These are phyloP conservation scores for Congeria kusceri DNA, from an alignment of 2,888 invertebrate species.

Conservation along the genomic window DNA sequence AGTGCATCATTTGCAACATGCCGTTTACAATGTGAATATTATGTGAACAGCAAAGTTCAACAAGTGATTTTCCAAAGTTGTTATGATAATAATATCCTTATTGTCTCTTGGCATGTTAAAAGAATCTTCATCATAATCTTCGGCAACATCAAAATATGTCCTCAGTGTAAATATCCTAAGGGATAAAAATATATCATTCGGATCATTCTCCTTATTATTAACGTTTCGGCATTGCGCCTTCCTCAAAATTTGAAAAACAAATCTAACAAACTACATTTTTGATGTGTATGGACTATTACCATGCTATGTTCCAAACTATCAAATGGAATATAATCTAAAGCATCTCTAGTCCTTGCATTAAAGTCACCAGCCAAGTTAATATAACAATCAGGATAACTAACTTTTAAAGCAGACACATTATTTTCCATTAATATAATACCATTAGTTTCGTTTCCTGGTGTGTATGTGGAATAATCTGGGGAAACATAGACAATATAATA, in stretches of 20 bases:
- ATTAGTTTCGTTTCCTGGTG: conserved; percentile 2
- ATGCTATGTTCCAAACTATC: conserved; percentile 4
- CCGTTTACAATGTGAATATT: conserved; percentile 7
- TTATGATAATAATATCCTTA: conserved; percentile 2
- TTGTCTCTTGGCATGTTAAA: conserved; percentile 7
- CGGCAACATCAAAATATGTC: not conserved
- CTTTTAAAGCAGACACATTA: conserved; percentile 1
- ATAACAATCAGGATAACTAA: conserved; percentile 3
- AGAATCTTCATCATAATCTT: conserved; percentile 6
- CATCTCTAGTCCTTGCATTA: conserved; percentile 1
- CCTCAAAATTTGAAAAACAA: too few species aligned
- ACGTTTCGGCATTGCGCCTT: too few species aligned
- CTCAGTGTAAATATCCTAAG: too few species aligned
- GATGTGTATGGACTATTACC: too few species aligned
- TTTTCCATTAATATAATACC: conserved; percentile 1
- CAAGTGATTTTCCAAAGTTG: conserved; percentile 2
- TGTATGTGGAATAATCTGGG: too few species aligned
- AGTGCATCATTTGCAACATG: not conserved
- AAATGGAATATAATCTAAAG: conserved; percentile 5
- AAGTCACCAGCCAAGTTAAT: not conserved
- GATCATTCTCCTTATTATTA: too few species aligned
- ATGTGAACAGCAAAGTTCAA: conserved; percentile 4
- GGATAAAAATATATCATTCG: too few species aligned
- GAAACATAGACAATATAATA: too few species aligned
- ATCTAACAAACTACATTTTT: too few species aligned